Evolutionary conservation across 2,797 vertebrate genomes (phyloP), one percentile per base, ranked within the genome.

Genomic region (Rhinoraja longicauda): DNA sequence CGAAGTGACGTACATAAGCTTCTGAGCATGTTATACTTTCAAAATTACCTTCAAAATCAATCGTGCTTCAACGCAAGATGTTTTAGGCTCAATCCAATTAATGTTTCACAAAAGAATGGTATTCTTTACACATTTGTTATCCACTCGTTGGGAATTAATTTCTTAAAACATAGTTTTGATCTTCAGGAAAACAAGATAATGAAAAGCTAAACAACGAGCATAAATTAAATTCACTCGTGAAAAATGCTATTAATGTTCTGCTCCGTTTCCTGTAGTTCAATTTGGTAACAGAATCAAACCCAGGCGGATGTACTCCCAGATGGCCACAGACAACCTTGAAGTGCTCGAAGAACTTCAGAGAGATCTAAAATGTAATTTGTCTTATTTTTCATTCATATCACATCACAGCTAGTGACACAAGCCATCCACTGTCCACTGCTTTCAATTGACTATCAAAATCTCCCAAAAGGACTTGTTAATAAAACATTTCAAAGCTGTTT

Each of bases 241-340:
- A 84, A 62, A 72, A 45, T 5, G 32, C 7, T 15, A 72, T 45
- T 53, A 73, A 17, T 45, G 90, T 29, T 92, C 24, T 29, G 67
- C 70, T 92, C 90, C 29, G 32, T 53, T 32, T 91, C 32, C 88
- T 39, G 88, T 91, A 73, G 90, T 53, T 92, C 36, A 92, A 75
- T 45, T 21, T 3, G 39, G 12, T 75, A 75, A 57, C 72, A 4
- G 73, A 92, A 92, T 92, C 92, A 92, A 92, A 92, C 24, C 70
- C 70, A 92, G 4, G 53, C 36, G 90, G 39, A 53, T 92, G 57
- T 45, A 92, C 29, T 92, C 90, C 39, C 70, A 91, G 21, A 91
- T 73, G 64, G 72, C 8, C 70, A 29, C 59, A 67, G 82, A 62
- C 82, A 67, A 67, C 62, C 64, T 90, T 70, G 62, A 24, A 29